These are phyloP conservation scores for Luidia sarsii DNA, from an alignment of 53 echinoderm and acorn worm species.

Conservation along the genomic window DNA sequence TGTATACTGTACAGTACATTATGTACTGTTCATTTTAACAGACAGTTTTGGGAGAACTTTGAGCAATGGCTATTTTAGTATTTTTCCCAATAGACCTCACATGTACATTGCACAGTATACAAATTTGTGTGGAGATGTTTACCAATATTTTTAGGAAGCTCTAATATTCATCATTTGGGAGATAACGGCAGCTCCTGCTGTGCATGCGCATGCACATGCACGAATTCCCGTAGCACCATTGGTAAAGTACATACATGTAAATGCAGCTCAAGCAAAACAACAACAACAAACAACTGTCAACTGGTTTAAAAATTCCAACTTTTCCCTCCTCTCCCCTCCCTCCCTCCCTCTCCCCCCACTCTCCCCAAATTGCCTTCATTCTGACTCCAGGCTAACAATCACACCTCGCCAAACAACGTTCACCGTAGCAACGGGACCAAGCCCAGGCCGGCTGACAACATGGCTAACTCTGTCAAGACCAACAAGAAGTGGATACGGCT, in stretches of 20 bases:
- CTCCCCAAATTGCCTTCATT: neutral
- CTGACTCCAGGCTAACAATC: constrained; percentile 15
- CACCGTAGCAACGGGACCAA: constrained; percentile 47
- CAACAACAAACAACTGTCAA: neutral
- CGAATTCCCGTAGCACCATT: too few relatives aligned
- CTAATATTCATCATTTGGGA: too few relatives aligned
- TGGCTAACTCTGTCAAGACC: constrained; percentile 82
- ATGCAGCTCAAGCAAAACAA: neutral
- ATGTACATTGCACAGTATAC: neutral
- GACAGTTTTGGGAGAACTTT: too few relatives aligned
- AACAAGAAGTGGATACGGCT: constrained; percentile 98
- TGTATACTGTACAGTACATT: too few relatives aligned
- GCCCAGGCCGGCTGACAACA: constrained; percentile 50
- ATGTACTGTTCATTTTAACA: too few relatives aligned
- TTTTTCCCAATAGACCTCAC: too few relatives aligned
- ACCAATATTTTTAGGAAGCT: too few relatives aligned
- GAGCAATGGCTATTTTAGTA: too few relatives aligned
- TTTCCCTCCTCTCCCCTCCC: neutral
- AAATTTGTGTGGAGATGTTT: neutral
- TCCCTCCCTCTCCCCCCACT: neutral
- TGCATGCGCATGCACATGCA: too few relatives aligned
- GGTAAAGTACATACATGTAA: neutral
- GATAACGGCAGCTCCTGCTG: too few relatives aligned
- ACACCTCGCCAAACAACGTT: constrained; percentile 23
- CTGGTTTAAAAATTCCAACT: neutral